Conservation (phyloP, 2,797 vertebrate species). For the Halcyon leucocephala region DNA sequence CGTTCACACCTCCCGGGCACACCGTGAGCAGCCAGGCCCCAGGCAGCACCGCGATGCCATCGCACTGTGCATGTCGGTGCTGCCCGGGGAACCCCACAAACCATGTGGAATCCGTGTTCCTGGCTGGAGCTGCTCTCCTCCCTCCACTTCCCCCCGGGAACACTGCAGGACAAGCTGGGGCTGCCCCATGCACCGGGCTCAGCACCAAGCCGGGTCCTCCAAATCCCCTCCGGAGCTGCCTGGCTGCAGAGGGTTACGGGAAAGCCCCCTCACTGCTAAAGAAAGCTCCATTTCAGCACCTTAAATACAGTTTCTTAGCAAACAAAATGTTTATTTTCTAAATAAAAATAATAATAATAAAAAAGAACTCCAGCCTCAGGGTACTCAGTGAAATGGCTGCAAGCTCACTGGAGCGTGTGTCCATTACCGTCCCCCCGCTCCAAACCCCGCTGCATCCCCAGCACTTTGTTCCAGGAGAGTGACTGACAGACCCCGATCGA, state of each 20-base stretch:
- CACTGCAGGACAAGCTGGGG: background rate
- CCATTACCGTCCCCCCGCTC: background rate
- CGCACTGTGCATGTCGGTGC: fast-evolving
- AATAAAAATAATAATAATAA: background rate
- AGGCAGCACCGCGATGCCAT: fast-evolving
- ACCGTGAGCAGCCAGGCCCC: background rate
- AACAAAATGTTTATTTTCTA: constrained; percentile 59
- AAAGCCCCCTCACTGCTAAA: background rate
- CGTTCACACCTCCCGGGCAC: background rate
- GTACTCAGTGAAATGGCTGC: background rate
- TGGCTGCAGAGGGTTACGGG: background rate
- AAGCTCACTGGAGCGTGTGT: constrained; percentile 31
- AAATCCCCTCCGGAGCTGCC: background rate
- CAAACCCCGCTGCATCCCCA: background rate
- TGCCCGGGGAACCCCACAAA: background rate
- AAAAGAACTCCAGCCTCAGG: background rate
- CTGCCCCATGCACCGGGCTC: background rate
- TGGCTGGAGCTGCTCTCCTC: background rate
- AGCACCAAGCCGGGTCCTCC: background rate
- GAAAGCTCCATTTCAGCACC: constrained; percentile 9
- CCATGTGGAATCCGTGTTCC: background rate
- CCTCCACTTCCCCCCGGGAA: background rate
- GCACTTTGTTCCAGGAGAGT: background rate
- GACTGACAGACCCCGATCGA: constrained; percentile 27
- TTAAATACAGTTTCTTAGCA: constrained; percentile 33